Percentiles rank a stretch among this genome's conserved stretches.
Evolutionary conservation across 2,113 vertebrate genomes (phyloP).

Genomic region (Panthera tigris): DNA sequence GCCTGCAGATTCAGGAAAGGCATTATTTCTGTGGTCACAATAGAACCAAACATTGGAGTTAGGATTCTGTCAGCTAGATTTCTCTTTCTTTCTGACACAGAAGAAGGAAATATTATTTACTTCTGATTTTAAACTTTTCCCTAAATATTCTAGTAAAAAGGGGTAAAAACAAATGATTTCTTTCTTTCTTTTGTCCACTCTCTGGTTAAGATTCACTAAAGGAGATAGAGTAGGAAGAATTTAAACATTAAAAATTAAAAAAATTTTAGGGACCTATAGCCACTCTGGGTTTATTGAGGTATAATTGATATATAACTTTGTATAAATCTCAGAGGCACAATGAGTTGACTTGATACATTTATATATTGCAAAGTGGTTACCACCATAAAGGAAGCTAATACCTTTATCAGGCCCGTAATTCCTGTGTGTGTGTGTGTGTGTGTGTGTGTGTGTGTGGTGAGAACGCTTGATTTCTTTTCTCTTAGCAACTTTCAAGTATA

Average conservation of each 20-base stretch:
- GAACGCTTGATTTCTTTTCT: background rate
- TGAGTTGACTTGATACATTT: background rate
- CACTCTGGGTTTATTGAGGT: background rate
- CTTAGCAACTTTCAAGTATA: background rate
- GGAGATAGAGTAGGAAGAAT: background rate
- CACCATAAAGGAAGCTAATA: background rate
- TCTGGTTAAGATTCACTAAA: background rate
- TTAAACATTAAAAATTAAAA: background rate
- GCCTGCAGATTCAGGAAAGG: background rate
- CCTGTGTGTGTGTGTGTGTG: background rate
- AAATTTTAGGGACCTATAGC: background rate
- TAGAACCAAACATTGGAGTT: background rate
- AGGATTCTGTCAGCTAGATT: background rate
- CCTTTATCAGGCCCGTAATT: background rate
- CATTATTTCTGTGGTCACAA: background rate
- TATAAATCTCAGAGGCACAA: background rate
- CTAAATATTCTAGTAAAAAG: background rate
- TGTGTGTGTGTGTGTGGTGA: background rate
- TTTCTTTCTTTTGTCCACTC: background rate
- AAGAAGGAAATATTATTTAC: conserved; percentile 6
- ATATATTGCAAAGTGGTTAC: background rate
- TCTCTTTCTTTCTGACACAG: background rate
- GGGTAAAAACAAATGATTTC: background rate
- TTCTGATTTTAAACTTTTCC: background rate
- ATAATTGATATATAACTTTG: background rate